phyloP scores from a whole-genome alignment of 2,113 vertebrate genomes.

The cattle (Bos taurus) region DNA sequence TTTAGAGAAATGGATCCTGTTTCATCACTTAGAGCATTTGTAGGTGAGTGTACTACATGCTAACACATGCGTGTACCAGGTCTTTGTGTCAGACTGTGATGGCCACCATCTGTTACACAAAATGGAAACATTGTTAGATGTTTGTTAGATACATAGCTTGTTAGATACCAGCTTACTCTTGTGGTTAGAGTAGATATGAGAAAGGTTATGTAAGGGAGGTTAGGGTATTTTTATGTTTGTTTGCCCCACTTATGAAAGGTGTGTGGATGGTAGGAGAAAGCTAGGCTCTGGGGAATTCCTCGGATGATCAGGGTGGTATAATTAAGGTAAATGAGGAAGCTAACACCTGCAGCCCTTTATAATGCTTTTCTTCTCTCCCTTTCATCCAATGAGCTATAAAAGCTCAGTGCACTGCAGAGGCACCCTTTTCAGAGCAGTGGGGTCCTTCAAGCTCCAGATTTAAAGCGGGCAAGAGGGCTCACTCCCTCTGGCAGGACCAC shows the following conservation, averaged over 20 bases:
- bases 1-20: background rate
- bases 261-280: background rate
- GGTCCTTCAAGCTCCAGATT: background rate
- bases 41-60: background rate
- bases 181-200: background rate
- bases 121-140: background rate
- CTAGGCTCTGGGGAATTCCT: background rate
- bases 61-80: background rate
- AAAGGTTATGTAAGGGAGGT: background rate
- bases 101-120: background rate
- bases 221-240: background rate
- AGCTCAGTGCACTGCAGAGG: background rate
- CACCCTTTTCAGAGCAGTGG: background rate
- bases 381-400: background rate
- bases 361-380: background rate
- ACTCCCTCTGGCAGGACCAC: accelerated
- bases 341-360: background rate
- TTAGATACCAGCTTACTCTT: background rate
- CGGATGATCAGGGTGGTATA: background rate
- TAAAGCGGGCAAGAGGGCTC: background rate
- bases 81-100: background rate
- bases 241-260: background rate
- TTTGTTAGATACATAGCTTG: background rate
- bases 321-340: background rate
- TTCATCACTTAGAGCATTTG: background rate